Evolutionary conservation across 2,888 invertebrate species (phyloP), one percentile per base, ranked within the genome.

Genomic region (Apamea epomidion): DNA sequence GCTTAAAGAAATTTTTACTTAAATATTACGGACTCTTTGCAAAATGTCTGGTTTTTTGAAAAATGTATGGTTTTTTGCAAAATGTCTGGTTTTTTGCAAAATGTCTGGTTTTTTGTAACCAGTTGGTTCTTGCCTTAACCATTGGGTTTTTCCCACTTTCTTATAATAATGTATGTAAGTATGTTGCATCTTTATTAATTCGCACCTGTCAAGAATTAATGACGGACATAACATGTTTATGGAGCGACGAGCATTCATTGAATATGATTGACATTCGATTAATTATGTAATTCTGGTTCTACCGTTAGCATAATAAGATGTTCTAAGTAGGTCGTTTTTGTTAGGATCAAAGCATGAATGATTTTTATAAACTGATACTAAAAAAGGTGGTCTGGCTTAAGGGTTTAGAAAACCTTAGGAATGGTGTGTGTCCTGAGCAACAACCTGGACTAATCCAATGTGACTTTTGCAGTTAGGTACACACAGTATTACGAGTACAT

Each of bases 131-230:
- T 16, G 21, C 25, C 4, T 25, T 29, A 37, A 37, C 7, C 82
- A 51, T n/a, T 42, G 42, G 73, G 51, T 0, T 62, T 29, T 51
- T 10, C 21, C 58, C 62, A 25, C 25, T 60, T 51, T 71, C 60
- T 5, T 21, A n/a, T 14, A 25, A n/a, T 51, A 48, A 78, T 81
- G 37, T 60, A 80, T 67, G 69, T 48, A 18, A 48, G 48, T 42
- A 54, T 45, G 76, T 8, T 45, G 45, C 54, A 18, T 76, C 45
- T 6, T 48, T 45, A 76, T 83, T 76, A 10, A 65, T 83, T 58
- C 10, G 14, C 54, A 83, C 71, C 71, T 83, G 86, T 67, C 82
- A 74, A 37, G 67, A 74, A 14, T 67, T 81, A 71, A 81, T 74
- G 25, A 62, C 6, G 16, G 6, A 25, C 45, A 72, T 32, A 60